Conservation (phyloP, 2,113 vertebrate genomes). For the Nannospalax galili region DNA sequence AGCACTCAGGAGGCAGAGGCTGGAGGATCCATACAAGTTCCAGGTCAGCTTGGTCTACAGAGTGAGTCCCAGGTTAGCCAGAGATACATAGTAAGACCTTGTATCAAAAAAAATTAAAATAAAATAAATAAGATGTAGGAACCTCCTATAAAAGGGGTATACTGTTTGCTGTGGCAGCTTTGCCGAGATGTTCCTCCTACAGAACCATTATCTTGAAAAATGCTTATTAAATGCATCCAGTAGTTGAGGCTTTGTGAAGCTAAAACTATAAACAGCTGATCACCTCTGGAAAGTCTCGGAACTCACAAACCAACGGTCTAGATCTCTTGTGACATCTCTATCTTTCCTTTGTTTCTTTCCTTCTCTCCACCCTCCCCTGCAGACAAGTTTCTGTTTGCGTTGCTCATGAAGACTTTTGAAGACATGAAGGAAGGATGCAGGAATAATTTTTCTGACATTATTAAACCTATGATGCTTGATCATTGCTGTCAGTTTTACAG, state of each 20-base stretch:
- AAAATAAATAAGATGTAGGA: background rate
- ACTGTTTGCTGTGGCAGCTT: background rate
- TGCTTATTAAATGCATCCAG: background rate
- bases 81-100: background rate
- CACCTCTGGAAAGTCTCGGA: background rate
- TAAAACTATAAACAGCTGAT: background rate
- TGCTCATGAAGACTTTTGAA: slow-evolving; percentile 74
- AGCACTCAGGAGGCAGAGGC: background rate
- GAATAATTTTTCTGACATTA: slow-evolving; percentile 74
- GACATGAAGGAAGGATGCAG: slow-evolving; percentile 44
- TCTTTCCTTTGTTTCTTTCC: background rate
- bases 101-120: background rate
- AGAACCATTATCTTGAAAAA: background rate
- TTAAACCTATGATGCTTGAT: slow-evolving; percentile 60
- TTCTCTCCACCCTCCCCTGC: background rate
- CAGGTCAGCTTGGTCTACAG: background rate
- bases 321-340: background rate
- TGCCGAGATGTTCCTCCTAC: background rate
- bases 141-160: background rate
- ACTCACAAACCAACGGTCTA: background rate
- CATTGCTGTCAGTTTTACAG: slow-evolving; percentile 70
- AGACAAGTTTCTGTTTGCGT: background rate
- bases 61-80: background rate
- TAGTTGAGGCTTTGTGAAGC: background rate
- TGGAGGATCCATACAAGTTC: background rate